Percentiles rank a stretch among this genome's conserved stretches.
phyloP scores from a whole-genome alignment of 2,797 vertebrate species.

The Acipenser transmontanus region DNA sequence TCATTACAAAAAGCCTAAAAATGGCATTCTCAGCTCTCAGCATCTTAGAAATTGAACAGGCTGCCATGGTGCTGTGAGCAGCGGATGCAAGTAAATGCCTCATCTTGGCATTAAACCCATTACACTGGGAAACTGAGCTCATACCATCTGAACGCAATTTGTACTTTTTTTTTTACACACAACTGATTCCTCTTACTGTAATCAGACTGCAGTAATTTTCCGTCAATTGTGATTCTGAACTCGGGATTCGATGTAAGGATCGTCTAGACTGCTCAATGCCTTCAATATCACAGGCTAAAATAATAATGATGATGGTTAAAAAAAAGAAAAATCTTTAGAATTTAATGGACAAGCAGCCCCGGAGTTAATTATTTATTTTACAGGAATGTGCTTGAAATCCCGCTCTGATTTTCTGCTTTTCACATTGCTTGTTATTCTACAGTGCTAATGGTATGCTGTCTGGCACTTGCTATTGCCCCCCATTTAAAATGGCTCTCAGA shows the following conservation, averaged over 20 bases:
- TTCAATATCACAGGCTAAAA: neutral
- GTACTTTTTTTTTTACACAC: neutral
- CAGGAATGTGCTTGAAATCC: neutral
- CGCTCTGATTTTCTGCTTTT: neutral
- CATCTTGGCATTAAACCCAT: constrained; percentile 31
- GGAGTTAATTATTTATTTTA: constrained; percentile 2
- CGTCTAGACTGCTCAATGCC: constrained; percentile 7
- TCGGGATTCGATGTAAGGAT: neutral
- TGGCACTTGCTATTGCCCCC: too few species aligned
- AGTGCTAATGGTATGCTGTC: neutral
- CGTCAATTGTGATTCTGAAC: neutral
- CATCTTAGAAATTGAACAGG: constrained; percentile 10
- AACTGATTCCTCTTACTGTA: constrained; percentile 1
- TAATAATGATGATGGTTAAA: neutral
- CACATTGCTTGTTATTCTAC: neutral
- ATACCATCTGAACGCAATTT: constrained; percentile 1
- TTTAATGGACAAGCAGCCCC: neutral
- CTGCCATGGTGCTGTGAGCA: constrained; percentile 18
- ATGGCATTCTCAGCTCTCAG: constrained; percentile 15
- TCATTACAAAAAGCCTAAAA: neutral
- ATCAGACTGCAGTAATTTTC: constrained; percentile 11
- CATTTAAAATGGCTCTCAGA: too few species aligned
- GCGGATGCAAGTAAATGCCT: constrained; percentile 33
- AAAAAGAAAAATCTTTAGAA: constrained; percentile 3
- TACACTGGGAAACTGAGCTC: constrained; percentile 7